Base-by-base conservation (phyloP, 2,797 vertebrate species). In the Ficedula albicollis region DNA sequence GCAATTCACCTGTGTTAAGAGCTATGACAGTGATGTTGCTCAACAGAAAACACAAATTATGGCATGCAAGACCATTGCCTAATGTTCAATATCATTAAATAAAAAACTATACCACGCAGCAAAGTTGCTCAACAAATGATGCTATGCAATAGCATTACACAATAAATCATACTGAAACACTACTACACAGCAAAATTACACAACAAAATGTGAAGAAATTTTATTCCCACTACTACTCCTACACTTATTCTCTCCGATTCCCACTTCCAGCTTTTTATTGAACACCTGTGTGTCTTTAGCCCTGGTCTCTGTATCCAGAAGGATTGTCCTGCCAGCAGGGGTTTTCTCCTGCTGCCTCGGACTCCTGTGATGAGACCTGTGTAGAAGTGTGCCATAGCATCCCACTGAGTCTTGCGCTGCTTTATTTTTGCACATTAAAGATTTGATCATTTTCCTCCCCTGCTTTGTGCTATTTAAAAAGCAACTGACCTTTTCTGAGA, bases 191-290 rank as follows among this genome's bases (percentile, higher is more conserved):
- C 91, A 95, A 91, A 94, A 95, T 97, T 97, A 96, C 96, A 96
- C 96, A 97, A 97, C 82, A 51, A 96, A 97, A 95, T 77, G 59
- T 97, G 94, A 96, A 94, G 96, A 97, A 96, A 97, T 84, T 91
- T 77, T 93, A 94, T 96, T 96, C 89, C 73, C 89, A 89, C 67
- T 96, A 64, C 72, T 73, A 93, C 96, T 94, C 97, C 97, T 95
- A 97, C 95, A 92, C 82, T 52, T 74, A 62, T 68, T 89, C 67
- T 78, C 17, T 77, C 49, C 16, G 36, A 44, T 66, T 87, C 59
- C 72, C 54, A 6, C 52, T 92, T 87, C 66, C 29, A 13, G n/a
- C 73, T 63, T 83, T 82, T 52, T 72, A 44, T 36, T 91, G 83
- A 80, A 62, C 44, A 64, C 46, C 43, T 73, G 38, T 34, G n/a